Evolutionary conservation across 2,797 vertebrate species (phyloP), one percentile per base, ranked within the genome.

Genomic region (Chiloscyllium punctatum): DNA sequence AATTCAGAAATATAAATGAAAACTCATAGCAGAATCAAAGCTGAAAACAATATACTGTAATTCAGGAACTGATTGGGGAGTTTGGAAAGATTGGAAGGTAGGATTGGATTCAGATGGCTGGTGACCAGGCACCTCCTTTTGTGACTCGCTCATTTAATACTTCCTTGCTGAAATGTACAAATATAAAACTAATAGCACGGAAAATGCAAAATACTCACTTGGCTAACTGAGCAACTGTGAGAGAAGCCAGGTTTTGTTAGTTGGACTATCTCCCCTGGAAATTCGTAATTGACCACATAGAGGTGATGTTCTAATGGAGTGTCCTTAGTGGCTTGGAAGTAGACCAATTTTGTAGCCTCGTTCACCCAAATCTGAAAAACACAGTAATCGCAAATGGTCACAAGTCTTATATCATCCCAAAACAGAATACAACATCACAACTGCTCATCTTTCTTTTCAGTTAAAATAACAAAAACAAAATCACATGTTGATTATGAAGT

Each of bases 221-320:
- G 98, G 97, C 98, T 99, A 97, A 99, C 97, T 13, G 98, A 98
- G 96, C 98, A 99, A 98, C 98, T 99, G 96, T 99, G 98, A 95
- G 98, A 99, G 97, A 98, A 99, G 96, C 98, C 98, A 0, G 98
- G 97, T 0, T 98, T 98, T 96, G 98, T 99, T 96, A 99, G 97
- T 95, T 98, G 97, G 96, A 98, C 97, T 7, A 99, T 98, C 57
- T 99, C 98, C 0, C 98, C 98, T 0, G 98, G 98, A 0, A 96
- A 96, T 91, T 98, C 98, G 0, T 98, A 99, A 97, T 98, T 98
- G 96, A 98, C 98, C 82, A 98, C 98, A 0, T 99, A 99, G 42
- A 99, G 98, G 96, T 99, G 99, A 92, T 99, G 99, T 97, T 99
- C 99, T 97, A 99, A 96, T 0, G 98, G 98, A 23, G 98, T 99